phyloP scores from a whole-genome alignment of 2,113 vertebrate genomes.

The Serinus canaria region DNA sequence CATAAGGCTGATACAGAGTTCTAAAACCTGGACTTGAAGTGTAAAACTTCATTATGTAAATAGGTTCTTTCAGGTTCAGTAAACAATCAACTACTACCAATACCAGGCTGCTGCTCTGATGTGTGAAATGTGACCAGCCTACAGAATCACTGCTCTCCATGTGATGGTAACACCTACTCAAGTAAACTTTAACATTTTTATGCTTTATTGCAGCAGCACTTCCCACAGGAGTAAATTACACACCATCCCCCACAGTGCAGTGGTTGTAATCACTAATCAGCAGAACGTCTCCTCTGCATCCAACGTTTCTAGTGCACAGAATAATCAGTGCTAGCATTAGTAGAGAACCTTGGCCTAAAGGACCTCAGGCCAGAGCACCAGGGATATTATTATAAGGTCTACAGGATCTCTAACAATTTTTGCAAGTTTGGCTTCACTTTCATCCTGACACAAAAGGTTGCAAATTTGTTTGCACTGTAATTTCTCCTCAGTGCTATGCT shows the following conservation, averaged over 20 bases:
- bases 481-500: not conserved
- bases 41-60: not conserved
- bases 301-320: not conserved
- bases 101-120: not conserved
- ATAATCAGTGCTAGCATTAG: not conserved
- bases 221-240: constrained; percentile 7
- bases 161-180: not conserved
- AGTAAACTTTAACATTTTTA: not conserved
- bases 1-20: not conserved
- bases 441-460: not conserved
- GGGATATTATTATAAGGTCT: not conserved
- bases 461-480: not conserved
- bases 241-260: not conserved
- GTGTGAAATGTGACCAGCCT: not conserved
- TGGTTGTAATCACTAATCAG: not conserved
- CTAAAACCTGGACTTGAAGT: not conserved
- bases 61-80: constrained; percentile 1
- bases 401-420: not conserved
- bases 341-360: not conserved
- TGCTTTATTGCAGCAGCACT: not conserved
- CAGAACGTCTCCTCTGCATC: not conserved
- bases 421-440: not conserved
- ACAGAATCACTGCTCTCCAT: not conserved
- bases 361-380: not conserved
- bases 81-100: not conserved